A percentile compares a stretch with the other conserved stretches of the same genome.
phyloP scores from a whole-genome alignment of 2,888 invertebrate species.

The Dorcus hopei region DNA sequence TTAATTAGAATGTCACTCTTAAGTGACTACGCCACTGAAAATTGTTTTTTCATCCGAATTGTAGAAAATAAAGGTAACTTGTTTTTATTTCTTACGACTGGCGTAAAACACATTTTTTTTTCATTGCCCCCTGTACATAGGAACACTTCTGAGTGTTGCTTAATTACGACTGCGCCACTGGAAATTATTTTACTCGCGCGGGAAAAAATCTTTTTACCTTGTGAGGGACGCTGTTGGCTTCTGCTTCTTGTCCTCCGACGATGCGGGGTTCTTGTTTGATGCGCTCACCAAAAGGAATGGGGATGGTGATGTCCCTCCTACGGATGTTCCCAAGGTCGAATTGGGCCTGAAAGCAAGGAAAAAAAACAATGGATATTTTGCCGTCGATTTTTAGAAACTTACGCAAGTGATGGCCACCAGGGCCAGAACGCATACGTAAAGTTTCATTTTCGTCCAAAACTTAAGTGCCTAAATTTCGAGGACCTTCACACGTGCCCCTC shows the following conservation, averaged over 20 bases:
- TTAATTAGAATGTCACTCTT: too few relatives aligned
- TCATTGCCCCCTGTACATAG: too few relatives aligned
- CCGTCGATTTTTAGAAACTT: background rate
- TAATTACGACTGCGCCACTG: too few relatives aligned
- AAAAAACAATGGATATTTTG: background rate
- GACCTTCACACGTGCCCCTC: too few relatives aligned
- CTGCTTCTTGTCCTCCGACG: constrained; percentile 28
- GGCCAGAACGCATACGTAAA: background rate
- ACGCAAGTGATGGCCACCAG: background rate
- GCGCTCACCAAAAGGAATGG: background rate
- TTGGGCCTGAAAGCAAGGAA: background rate
- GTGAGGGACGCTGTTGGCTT: constrained; percentile 26
- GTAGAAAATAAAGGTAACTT: too few relatives aligned
- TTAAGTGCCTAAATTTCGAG: too few relatives aligned
- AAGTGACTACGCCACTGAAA: too few relatives aligned
- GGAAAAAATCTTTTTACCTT: constrained; percentile 15
- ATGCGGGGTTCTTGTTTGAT: constrained; percentile 4
- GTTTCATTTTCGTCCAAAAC: background rate
- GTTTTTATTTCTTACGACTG: too few relatives aligned
- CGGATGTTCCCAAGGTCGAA: background rate
- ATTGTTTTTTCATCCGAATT: too few relatives aligned
- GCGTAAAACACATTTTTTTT: too few relatives aligned
- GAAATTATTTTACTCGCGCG: background rate
- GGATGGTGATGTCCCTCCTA: background rate
- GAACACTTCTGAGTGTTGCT: too few relatives aligned